Conservation (phyloP, 2,797 vertebrate species). For the Peromyscus eremicus region DNA sequence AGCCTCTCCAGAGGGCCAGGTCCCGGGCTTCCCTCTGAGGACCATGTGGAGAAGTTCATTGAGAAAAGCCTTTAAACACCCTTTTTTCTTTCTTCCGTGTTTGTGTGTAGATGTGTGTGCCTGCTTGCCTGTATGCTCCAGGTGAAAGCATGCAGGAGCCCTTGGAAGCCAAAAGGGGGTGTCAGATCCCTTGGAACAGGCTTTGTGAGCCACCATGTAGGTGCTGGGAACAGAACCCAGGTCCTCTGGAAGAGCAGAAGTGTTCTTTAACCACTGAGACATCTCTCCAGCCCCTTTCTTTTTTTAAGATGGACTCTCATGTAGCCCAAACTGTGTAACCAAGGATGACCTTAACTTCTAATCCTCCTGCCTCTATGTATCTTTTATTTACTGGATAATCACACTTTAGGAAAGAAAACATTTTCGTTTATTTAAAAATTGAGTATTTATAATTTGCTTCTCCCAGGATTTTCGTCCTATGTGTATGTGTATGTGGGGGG, state of each 20-base stretch:
- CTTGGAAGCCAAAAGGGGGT: background rate
- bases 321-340: background rate
- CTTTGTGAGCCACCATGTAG: background rate
- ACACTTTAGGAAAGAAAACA: constrained; percentile 80
- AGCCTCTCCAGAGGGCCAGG: background rate
- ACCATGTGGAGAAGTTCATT: background rate
- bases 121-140: background rate
- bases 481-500: background rate
- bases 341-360: background rate
- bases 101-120: too few species aligned
- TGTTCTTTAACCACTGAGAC: background rate
- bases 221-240: background rate
- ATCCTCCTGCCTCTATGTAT: background rate
- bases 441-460: background rate
- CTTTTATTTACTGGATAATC: constrained; percentile 76
- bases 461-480: background rate
- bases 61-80: background rate
- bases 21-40: background rate
- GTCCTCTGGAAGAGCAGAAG: background rate
- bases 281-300: background rate
- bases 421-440: constrained; percentile 58
- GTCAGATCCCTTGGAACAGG: background rate
- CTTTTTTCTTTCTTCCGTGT: background rate
- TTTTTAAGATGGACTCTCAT: background rate
- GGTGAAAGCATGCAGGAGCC: background rate